These are phyloP conservation scores for Orestias chungarensis DNA, from an alignment of 2,797 vertebrate species.

Conservation along the genomic window DNA sequence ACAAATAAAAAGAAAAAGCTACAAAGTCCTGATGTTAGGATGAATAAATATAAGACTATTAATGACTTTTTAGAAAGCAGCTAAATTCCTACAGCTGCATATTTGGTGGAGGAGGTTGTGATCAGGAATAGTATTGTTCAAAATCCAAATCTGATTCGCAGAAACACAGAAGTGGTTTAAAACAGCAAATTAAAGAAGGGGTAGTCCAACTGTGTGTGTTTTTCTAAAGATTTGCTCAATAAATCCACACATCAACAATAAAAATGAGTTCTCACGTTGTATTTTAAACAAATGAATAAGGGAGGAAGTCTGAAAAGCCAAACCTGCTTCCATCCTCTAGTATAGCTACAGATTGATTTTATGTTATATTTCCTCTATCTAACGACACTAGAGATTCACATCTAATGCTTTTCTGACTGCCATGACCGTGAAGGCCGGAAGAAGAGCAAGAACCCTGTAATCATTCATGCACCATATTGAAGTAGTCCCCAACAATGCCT, in stretches of 20 bases:
- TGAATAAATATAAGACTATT: no score
- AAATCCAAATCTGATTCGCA: neutral
- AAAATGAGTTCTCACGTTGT: no score
- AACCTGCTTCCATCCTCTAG: neutral
- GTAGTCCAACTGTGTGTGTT: no score
- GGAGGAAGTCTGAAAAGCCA: neutral
- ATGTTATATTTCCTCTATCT: neutral
- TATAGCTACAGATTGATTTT: neutral
- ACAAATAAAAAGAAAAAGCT: neutral
- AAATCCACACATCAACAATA: no score
- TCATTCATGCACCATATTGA: slow-evolving; percentile 16
- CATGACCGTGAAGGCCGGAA: slow-evolving; percentile 20
- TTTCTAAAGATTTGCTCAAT: no score
- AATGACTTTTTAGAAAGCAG: neutral
- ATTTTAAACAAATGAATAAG: neutral
- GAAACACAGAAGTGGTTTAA: neutral
- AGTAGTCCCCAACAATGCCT: slow-evolving; percentile 85
- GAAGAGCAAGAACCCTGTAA: neutral
- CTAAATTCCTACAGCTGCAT: neutral
- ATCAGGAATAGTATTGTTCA: neutral
- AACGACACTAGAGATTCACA: neutral
- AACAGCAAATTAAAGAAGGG: no score
- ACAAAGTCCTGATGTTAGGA: neutral
- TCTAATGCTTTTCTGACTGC: neutral
- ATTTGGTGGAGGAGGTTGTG: neutral